A percentile compares a stretch with the other conserved stretches of the same genome.
Conservation (phyloP, 2,797 vertebrate genomes). For the Podarcis siculus region DNA sequence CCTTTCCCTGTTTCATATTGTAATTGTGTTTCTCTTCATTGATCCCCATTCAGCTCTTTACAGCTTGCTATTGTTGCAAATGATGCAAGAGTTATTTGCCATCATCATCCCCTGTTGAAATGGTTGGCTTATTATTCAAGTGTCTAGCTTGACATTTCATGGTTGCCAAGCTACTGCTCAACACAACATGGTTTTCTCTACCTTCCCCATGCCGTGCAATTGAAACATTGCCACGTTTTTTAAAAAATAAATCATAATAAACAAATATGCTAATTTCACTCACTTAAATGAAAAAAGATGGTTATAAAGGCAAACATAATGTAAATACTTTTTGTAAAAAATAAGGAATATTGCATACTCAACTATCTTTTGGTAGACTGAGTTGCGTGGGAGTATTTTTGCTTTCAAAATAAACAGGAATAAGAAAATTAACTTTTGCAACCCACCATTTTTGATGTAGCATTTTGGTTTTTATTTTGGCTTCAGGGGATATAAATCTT, state of each 20-base stretch:
- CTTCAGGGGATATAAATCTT: constrained; percentile 3
- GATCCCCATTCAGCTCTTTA: background rate
- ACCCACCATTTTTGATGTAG: background rate
- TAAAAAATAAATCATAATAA: too few species aligned
- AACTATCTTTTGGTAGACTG: constrained; percentile 12
- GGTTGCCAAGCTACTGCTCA: background rate
- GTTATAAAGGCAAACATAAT: background rate
- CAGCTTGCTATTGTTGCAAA: background rate
- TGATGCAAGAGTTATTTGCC: background rate
- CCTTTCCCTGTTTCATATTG: background rate
- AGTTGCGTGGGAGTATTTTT: background rate
- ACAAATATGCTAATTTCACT: background rate
- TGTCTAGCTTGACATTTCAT: background rate
- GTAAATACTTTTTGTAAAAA: background rate
- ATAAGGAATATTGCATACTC: background rate
- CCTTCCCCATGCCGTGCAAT: background rate
- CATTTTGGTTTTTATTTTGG: background rate
- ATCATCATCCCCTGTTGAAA: background rate
- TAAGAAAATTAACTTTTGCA: background rate
- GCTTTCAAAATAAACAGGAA: background rate
- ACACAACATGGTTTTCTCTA: background rate
- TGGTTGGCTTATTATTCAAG: background rate
- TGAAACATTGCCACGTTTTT: too few species aligned
- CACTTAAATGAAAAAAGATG: background rate
- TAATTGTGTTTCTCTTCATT: background rate